phyloP scores from a whole-genome alignment of 2,797 vertebrate species.

The Bovichtus variegatus region DNA sequence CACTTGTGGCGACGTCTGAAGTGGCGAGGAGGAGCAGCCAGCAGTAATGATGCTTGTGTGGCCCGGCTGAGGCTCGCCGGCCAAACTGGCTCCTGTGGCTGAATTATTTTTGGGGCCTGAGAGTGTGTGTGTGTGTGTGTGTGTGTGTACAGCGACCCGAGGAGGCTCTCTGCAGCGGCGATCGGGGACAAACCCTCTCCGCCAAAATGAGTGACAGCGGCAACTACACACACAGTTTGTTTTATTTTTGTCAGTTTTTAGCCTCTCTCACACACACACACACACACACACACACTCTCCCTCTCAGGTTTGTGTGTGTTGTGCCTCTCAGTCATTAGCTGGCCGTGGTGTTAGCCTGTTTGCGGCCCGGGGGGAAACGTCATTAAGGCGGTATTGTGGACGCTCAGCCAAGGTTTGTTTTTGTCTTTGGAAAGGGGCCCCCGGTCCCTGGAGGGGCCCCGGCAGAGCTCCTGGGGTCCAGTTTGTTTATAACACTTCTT shows the following conservation, averaged over 20 bases:
- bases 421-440: conserved; percentile 81
- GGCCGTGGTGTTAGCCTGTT: conserved; percentile 74
- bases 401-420: conserved; percentile 87
- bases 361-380: conserved; percentile 79
- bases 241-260: conserved; percentile 43
- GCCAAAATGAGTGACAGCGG: conserved; percentile 55
- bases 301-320: conserved; percentile 57
- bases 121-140: conserved; percentile 20
- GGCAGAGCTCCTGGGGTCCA: conserved; percentile 83
- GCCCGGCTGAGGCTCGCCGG: conserved; percentile 36
- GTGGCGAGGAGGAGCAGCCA: conserved; percentile 61
- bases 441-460: conserved; percentile 74
- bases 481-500: conserved; percentile 90
- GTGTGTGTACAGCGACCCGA: conserved; percentile 17
- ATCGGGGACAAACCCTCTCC: conserved; percentile 20
- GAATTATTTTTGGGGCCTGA: conserved; percentile 37
- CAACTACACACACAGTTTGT: conserved; percentile 51
- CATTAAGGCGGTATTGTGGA: conserved; percentile 85
- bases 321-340: conserved; percentile 79
- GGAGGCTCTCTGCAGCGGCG: conserved; percentile 15
- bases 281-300: conserved; percentile 2
- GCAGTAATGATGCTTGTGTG: conserved; percentile 66
- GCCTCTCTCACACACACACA: conserved; percentile 8
- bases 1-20: conserved; percentile 70
- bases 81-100: conserved; percentile 55